Base-by-base conservation (phyloP, 2,888 invertebrate species). In the Timandra comae region DNA sequence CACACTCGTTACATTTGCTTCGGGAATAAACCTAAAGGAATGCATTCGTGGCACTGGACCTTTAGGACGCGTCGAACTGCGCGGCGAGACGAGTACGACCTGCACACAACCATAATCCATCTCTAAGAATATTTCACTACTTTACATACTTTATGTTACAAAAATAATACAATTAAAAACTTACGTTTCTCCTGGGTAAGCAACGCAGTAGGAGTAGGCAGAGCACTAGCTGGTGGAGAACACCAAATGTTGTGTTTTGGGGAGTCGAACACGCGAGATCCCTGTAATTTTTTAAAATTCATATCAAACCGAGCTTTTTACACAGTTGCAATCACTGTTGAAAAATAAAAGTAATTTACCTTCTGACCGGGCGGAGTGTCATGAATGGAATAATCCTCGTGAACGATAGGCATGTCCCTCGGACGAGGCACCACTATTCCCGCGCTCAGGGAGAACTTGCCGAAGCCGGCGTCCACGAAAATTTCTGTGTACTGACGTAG, bases 361-460 rank as follows among this genome's bases (percentile, higher is more conserved):
- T 85, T 85, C 49, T 86, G 85, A 26, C 86, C 86, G 10, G 86
- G 86, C 24, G 86, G 86, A 1, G 86, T 86, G 46, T 81, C 85
- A 48, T 78, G 67, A 23, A 80, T 48, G 10, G 82, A 78, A 63
- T 82, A 79, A 55, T 85, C 85, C 32, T 72, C 72, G 29, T 41
- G 46, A 8, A 48, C 12, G 23, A 41, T 48, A 3, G 25, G 42
- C 10, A 26, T 37, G 41, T 63, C 65, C 6, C 65, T 54, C 7
- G 46, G 38, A 24, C 63, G 62, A 19, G 77, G 68, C 36, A 70
- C 52, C 2, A 38, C 34, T 21, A 79, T 66, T 10, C 77, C 81
- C 6, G 42, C 40, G 45, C 58, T 41, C 39, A 82, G 50, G 12
- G 57, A 6, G 77, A 72, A 76, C 27, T 49, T 46, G 2, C 49